These are phyloP conservation scores for Pentalonia nigronervosa DNA, from an alignment of 1,140 invertebrate genomes.

Conservation along the genomic window DNA sequence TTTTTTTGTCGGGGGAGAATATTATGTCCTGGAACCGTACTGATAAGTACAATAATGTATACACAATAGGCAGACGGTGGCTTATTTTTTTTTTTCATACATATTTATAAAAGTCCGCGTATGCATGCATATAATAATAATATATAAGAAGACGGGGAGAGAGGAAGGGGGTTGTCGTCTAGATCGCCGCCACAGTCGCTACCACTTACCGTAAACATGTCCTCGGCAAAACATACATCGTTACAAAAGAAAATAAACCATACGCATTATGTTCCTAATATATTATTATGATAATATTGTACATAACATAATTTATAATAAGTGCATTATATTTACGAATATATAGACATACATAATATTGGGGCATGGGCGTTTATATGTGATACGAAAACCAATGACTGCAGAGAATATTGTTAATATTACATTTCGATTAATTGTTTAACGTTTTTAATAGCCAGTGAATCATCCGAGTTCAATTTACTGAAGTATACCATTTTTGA, in stretches of 20 bases:
- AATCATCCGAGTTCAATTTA: too few species aligned
- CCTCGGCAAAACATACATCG: background rate
- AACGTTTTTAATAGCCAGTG: too few species aligned
- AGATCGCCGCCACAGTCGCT: background rate
- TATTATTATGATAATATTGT: background rate
- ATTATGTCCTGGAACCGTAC: background rate
- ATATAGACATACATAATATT: background rate
- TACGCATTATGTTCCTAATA: background rate
- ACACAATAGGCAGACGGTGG: background rate
- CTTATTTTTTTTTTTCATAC: background rate
- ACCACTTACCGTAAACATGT: slow-evolving; percentile 34
- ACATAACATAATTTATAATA: background rate
- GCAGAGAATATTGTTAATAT: background rate
- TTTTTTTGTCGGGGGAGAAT: background rate
- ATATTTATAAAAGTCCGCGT: background rate
- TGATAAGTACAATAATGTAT: slow-evolving; percentile 2
- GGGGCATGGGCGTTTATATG: background rate
- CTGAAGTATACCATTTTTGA: too few species aligned
- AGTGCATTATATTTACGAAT: background rate
- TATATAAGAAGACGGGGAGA: background rate
- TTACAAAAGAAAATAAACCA: background rate
- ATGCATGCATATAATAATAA: background rate
- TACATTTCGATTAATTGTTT: too few species aligned
- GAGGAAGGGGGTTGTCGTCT: background rate
- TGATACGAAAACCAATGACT: background rate